These are phyloP conservation scores for Brachynemurus nebulosus DNA, from an alignment of 2,888 invertebrate genomes.

Conservation along the genomic window DNA sequence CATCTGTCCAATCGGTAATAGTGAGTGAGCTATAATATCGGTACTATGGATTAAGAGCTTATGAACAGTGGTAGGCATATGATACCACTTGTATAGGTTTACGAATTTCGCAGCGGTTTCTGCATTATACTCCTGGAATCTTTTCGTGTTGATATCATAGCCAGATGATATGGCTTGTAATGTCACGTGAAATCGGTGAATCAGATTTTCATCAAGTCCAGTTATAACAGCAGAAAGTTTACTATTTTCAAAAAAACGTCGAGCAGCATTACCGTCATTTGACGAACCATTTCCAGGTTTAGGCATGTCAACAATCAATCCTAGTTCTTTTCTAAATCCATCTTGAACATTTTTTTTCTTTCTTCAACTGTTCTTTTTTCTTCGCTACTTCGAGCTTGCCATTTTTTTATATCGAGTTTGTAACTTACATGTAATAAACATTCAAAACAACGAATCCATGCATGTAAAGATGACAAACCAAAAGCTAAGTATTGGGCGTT, in stretches of 20 bases:
- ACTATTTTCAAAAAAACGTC: slow-evolving; percentile 19
- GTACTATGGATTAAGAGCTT: too few species aligned
- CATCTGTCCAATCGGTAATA: too few species aligned
- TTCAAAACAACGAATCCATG: too few species aligned
- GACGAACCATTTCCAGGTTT: slow-evolving; percentile 18
- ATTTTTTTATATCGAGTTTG: slow-evolving; percentile 21
- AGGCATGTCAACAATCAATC: slow-evolving; percentile 16
- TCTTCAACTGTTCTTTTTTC: slow-evolving; percentile 15
- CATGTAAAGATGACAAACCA: slow-evolving; percentile 22
- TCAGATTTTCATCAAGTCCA: slow-evolving; percentile 20
- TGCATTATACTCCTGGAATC: slow-evolving; percentile 18
- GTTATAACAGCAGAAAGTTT: slow-evolving; percentile 20
- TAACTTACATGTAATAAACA: slow-evolving; percentile 22
- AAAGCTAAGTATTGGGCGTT: slow-evolving; percentile 15
- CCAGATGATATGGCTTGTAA: slow-evolving; percentile 18
- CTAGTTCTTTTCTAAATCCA: too few species aligned
- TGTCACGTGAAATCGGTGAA: slow-evolving; percentile 19
- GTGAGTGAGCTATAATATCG: too few species aligned
- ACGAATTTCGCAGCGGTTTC: slow-evolving; percentile 12
- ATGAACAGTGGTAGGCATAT: slow-evolving; percentile 17
- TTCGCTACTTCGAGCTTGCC: slow-evolving; percentile 22
- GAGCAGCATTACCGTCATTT: slow-evolving; percentile 21
- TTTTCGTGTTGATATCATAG: slow-evolving; percentile 18
- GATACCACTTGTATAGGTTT: slow-evolving; percentile 16
- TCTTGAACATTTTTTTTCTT: slow-evolving; percentile 12